A percentile compares a stretch with the other conserved stretches of the same genome.
These are phyloP conservation scores for Phalacrocorax pelagicus DNA, from an alignment of 2,113 vertebrate genomes.

Conservation along the genomic window DNA sequence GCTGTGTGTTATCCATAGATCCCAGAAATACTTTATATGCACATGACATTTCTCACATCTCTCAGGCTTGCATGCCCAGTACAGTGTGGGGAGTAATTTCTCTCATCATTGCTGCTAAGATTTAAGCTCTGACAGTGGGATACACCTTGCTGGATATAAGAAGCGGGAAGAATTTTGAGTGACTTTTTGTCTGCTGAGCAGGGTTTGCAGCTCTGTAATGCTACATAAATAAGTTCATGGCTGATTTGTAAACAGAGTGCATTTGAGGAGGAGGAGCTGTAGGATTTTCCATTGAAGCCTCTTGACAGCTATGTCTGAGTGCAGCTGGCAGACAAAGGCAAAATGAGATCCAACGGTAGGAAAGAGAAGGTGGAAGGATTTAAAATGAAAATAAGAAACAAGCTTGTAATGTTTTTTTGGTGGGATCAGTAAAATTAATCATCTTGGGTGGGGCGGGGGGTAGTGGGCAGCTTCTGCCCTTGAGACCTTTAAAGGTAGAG, in stretches of 20 bases:
- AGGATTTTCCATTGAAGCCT: conserved; percentile 10
- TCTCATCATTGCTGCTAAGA: neutral
- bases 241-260: conserved; percentile 43
- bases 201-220: neutral
- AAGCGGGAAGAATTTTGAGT: neutral
- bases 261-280: neutral
- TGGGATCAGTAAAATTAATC: neutral
- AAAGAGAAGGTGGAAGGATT: neutral
- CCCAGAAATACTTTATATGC: neutral
- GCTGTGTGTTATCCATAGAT: neutral
- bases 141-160: neutral
- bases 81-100: neutral
- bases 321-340: neutral
- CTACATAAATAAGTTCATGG: neutral
- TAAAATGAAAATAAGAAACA: neutral
- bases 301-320: conserved; percentile 8
- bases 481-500: neutral
- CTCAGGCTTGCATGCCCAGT: neutral
- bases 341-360: neutral
- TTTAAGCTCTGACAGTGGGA: conserved; percentile 37
- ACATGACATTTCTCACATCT: neutral
- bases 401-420: neutral
- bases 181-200: neutral
- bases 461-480: neutral
- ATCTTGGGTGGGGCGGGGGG: fast-evolving